phyloP scores from a whole-genome alignment of 2,113 vertebrate genomes.

The Loxodonta africana region DNA sequence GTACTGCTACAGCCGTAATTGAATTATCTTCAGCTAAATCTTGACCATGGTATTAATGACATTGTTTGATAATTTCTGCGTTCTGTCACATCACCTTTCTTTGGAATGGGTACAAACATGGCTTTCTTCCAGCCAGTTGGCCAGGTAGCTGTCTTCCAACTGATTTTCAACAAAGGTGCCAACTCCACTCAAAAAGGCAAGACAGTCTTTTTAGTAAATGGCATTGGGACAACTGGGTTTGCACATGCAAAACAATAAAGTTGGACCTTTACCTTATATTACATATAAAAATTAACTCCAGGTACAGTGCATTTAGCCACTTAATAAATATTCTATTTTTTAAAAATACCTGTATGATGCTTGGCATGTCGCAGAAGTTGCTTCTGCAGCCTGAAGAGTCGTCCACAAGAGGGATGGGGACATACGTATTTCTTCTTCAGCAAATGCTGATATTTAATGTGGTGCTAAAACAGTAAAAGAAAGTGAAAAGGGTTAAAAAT shows the following conservation, averaged over 20 bases:
- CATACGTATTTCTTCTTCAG: slow-evolving; percentile 99
- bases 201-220: neutral
- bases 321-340: neutral
- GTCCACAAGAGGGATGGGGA: slow-evolving; percentile 97
- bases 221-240: too few species aligned
- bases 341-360: slow-evolving; percentile 95
- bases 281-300: neutral
- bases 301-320: neutral
- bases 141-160: neutral
- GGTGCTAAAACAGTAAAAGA: slow-evolving; percentile 90
- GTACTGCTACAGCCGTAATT: too few species aligned
- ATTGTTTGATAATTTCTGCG: too few species aligned
- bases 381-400: slow-evolving; percentile 98
- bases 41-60: too few species aligned
- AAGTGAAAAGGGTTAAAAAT: slow-evolving; percentile 2
- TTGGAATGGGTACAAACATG: too few species aligned
- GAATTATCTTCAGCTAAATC: too few species aligned
- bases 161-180: neutral
- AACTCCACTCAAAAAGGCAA: neutral
- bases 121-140: too few species aligned
- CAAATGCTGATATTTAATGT: slow-evolving; percentile 99
- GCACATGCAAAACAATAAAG: neutral
- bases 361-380: slow-evolving; percentile 98
- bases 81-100: too few species aligned
- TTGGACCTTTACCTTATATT: neutral